Percentiles rank a stretch among this genome's conserved stretches.
Conservation (phyloP, 2,888 invertebrate genomes). For the Tricholauxania praeusta region DNA sequence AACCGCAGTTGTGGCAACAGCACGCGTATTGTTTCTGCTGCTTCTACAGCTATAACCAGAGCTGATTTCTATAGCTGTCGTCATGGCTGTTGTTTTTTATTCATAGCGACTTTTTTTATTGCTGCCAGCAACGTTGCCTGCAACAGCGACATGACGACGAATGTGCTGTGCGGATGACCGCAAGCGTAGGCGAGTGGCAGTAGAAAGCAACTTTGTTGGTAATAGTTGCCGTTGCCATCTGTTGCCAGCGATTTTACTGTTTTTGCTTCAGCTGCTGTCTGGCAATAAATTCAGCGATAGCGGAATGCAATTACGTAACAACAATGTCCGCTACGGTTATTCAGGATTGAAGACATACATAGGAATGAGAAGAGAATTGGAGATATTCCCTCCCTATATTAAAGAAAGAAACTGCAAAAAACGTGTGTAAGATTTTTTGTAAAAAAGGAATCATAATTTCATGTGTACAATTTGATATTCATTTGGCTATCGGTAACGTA, state of each 20-base stretch:
- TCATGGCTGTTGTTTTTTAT: background rate
- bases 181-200: slow-evolving; percentile 14
- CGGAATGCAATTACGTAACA: slow-evolving; percentile 66
- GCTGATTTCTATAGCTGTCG: slow-evolving; percentile 26
- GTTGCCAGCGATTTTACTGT: background rate
- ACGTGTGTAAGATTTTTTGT: no score
- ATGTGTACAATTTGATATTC: no score
- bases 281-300: slow-evolving; percentile 66
- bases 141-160: background rate
- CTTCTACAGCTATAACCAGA: slow-evolving; percentile 1
- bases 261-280: background rate
- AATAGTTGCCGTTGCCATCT: background rate
- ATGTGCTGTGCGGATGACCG: slow-evolving; percentile 27
- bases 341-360: slow-evolving; percentile 34
- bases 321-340: slow-evolving; percentile 55
- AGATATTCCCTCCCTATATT: no score
- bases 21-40: background rate
- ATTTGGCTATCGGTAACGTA: no score
- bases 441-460: no score
- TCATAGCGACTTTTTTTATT: background rate
- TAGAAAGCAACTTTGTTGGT: no score
- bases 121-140: no score
- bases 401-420: no score
- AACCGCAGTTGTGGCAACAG: slow-evolving; percentile 3
- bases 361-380: background rate